Evolutionary conservation across 1,140 invertebrate species (phyloP).

Genomic region (Steinernema khuongi): DNA sequence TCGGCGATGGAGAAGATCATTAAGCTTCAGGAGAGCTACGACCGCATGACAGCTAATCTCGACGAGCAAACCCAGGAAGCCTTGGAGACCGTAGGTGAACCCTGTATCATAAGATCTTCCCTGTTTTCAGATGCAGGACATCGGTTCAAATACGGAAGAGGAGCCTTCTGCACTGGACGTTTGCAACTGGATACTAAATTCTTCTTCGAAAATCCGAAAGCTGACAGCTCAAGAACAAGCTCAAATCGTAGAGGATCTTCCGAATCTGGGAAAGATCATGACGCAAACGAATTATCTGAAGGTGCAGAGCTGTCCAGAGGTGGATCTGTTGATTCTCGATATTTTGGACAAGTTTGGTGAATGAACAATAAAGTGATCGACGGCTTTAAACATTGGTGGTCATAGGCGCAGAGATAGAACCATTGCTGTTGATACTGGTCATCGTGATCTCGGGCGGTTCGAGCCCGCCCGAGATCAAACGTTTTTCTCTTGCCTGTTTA

Average conservation of each 20-base stretch:
- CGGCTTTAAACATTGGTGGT: too few relatives aligned
- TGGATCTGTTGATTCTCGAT: not conserved
- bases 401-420: too few relatives aligned
- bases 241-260: not conserved
- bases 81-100: not conserved
- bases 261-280: not conserved
- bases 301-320: not conserved
- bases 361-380: too few relatives aligned
- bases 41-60: not conserved
- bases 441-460: too few relatives aligned
- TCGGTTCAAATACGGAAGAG: not conserved
- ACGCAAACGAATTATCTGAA: not conserved
- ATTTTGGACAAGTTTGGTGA: not conserved
- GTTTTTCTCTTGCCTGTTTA: too few relatives aligned
- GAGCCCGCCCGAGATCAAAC: slow-evolving; percentile 42
- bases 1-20: not conserved
- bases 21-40: not conserved
- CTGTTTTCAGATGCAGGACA: not conserved
- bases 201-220: not conserved
- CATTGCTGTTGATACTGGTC: too few relatives aligned
- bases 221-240: not conserved
- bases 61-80: not conserved
- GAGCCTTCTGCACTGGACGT: not conserved
- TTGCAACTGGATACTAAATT: not conserved
- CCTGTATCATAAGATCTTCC: too few relatives aligned